Base-by-base conservation (phyloP, 2,888 invertebrate species). In the Melanostoma mellinum region DNA sequence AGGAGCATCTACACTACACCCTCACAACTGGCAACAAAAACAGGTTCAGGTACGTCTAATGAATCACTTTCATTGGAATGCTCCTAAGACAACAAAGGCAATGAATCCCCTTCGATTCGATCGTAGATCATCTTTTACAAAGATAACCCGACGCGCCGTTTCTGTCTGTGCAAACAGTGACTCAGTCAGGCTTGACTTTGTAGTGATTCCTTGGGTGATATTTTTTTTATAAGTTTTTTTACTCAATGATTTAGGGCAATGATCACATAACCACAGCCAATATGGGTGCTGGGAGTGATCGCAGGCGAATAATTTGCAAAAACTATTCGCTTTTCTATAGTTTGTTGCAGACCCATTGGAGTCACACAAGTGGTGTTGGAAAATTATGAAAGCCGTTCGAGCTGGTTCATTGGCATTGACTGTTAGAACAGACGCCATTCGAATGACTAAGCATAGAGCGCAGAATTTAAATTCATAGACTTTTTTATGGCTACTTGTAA, bases 331-430 rank as follows among this genome's bases (percentile, higher is more conserved):
- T 30, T 38, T 9, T 74, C 38, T 73, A 67, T 74, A 55, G 58
- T 63, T 56, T 56, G 61, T 52, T 44, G n/a, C 6, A 79, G 79
- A 79, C 79, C 61, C 9, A 68, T n/a, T 33, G 79, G 68, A 79
- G 79, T 73, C 73, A 20, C 10, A 42, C 8, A n/a, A 40, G 36
- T 44, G 40, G 35, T 42, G 44, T 36, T 50, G 10, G 33, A 55
- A 48, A 33, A 20, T 42, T 56, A 52, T 42, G 10, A 58, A 32
- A 42, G 58, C 32, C 32, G 42, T 52, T 9, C 30, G 46, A 44
- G 55, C 33, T 61, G 81, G 81, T 76, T 76, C 81, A 81, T 76
- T 81, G 81, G 67, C 76, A 76, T 81, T 81, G 81, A 61, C 71
- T 72, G 65, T 67, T 42, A 38, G 38, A 9, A 69, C 40, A 50